A percentile compares a stretch with the other conserved stretches of the same genome.
Conservation (phyloP, 37 sponge, comb jelly and placozoan species). For the Spongia lamella region DNA sequence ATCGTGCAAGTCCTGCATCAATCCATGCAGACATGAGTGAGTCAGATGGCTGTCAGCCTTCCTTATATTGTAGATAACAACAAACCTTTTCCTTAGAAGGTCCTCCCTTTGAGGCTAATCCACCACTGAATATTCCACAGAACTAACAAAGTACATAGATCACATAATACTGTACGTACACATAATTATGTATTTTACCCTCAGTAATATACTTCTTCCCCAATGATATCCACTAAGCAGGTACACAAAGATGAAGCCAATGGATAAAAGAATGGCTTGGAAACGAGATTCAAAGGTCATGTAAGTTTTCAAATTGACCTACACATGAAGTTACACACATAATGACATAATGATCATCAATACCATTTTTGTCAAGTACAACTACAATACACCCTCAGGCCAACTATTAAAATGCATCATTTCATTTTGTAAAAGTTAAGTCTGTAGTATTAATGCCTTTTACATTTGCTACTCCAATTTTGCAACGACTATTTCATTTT, state of each 20-base stretch:
- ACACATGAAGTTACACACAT: not conserved
- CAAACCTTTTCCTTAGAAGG: conserved; percentile 51
- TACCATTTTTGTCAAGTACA: too few relatives aligned
- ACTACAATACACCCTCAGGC: too few relatives aligned
- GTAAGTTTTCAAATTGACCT: conserved; percentile 50
- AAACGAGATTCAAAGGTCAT: conserved; percentile 19
- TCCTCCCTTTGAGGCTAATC: conserved; percentile 36
- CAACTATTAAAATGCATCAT: too few relatives aligned
- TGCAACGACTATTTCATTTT: not conserved
- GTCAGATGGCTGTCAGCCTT: too few relatives aligned
- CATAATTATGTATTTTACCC: not conserved
- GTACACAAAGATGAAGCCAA: conserved; percentile 26
- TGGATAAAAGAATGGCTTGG: conserved; percentile 12
- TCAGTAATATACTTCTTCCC: not conserved
- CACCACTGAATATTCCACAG: conserved; percentile 60
- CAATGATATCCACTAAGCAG: not conserved
- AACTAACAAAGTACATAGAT: conserved; percentile 23
- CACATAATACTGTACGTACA: not conserved
- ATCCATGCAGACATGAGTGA: too few relatives aligned
- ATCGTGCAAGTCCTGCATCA: too few relatives aligned
- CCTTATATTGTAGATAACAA: too few relatives aligned
- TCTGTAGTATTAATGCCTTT: not conserved
- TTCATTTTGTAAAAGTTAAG: too few relatives aligned
- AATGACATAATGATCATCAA: not conserved
- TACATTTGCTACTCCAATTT: not conserved